Conservation (phyloP, 2,113 vertebrate species). For the Clarias batrachus region DNA sequence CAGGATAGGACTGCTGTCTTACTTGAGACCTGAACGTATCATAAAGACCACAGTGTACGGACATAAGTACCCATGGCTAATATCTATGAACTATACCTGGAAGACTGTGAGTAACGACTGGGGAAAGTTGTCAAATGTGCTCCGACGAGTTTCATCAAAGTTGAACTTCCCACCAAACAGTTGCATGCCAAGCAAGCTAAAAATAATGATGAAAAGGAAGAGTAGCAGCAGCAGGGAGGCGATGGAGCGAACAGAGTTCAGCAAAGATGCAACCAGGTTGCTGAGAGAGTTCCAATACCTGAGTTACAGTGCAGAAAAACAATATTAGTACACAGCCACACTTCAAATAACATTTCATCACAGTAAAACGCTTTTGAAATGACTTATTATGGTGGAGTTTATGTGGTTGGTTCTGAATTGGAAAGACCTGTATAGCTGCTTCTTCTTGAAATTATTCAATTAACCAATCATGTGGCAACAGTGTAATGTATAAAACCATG, state of each 20-base stretch:
- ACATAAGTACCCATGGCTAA: too few relatives aligned
- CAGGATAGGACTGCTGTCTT: background rate
- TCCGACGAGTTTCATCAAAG: conserved; percentile 93
- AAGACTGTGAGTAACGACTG: conserved; percentile 98
- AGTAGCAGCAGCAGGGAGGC: conserved; percentile 94
- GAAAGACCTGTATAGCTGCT: too few relatives aligned
- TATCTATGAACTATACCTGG: conserved; percentile 76
- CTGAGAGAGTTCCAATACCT: conserved; percentile 99
- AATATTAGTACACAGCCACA: background rate
- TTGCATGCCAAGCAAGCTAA: conserved; percentile 98
- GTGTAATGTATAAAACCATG: background rate
- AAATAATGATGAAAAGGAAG: conserved; percentile 99
- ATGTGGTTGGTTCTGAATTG: background rate
- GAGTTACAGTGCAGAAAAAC: background rate
- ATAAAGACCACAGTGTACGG: background rate
- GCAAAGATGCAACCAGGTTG: conserved; percentile 94
- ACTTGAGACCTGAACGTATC: background rate
- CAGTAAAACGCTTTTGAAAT: background rate
- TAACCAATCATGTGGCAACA: background rate
- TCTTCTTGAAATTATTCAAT: background rate
- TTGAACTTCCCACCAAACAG: conserved; percentile 99
- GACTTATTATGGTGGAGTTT: background rate
- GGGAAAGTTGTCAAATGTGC: conserved; percentile 98
- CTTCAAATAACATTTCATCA: background rate
- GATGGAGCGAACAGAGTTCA: conserved; percentile 98